These are phyloP conservation scores for Drosophila neutralis DNA, from an alignment of 2,888 invertebrate genomes.

Conservation along the genomic window DNA sequence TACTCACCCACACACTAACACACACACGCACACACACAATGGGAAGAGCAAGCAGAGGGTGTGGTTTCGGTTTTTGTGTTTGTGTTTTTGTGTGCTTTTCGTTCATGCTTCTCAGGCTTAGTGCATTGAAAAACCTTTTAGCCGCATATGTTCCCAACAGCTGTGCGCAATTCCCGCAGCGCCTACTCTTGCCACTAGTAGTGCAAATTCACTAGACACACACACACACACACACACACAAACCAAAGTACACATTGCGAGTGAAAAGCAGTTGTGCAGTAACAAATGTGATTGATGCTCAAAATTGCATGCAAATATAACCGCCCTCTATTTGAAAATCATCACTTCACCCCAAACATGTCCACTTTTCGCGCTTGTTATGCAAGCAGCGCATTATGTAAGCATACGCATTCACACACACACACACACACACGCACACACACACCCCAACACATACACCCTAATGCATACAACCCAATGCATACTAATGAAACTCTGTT, in stretches of 20 bases:
- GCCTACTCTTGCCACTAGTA: conserved; percentile 1
- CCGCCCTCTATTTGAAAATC: conserved; percentile 6
- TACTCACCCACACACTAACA: neutral
- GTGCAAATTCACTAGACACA: conserved; percentile 23
- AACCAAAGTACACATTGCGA: neutral
- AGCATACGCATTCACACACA: conserved; percentile 11
- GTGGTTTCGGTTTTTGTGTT: conserved; percentile 16
- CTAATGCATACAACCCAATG: conserved; percentile 12
- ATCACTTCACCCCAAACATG: neutral
- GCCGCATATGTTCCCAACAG: conserved; percentile 22
- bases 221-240: conserved; percentile 3
- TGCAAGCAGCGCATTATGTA: conserved; percentile 51
- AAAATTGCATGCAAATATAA: conserved; percentile 43
- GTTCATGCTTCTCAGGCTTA: conserved; percentile 30
- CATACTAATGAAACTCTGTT: conserved; percentile 54
- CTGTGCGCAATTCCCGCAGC: conserved; percentile 12
- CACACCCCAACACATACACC: conserved; percentile 1
- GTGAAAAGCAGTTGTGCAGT: conserved; percentile 32
- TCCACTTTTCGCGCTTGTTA: conserved; percentile 11
- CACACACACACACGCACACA: conserved; percentile 6
- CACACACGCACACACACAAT: neutral
- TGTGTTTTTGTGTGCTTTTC: conserved; percentile 5
- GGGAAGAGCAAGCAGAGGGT: neutral
- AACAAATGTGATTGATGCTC: conserved; percentile 56
- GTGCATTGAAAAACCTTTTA: conserved; percentile 41